Conservation (phyloP, 2,113 vertebrate genomes). For the Pachypanchax playfairii region DNA sequence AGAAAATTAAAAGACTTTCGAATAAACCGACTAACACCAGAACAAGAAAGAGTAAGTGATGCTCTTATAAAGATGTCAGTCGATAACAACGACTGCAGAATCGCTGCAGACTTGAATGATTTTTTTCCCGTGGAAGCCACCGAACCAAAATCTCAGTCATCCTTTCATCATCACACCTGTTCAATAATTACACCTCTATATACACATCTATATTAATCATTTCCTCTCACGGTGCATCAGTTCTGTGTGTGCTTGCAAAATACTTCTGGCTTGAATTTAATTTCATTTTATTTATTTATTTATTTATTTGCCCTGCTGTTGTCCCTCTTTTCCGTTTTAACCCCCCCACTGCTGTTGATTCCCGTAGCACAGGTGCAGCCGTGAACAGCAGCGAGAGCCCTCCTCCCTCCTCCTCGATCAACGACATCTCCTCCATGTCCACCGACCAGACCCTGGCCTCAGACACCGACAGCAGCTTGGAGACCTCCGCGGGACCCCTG, state of each 20-base stretch:
- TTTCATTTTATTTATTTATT: neutral
- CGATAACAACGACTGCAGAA: neutral
- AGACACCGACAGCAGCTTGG: slow-evolving; percentile 99
- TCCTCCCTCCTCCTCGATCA: slow-evolving; percentile 97
- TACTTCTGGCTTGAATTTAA: neutral
- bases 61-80: slow-evolving; percentile 2
- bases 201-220: neutral
- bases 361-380: slow-evolving; percentile 99
- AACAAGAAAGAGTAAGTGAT: neutral
- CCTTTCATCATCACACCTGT: slow-evolving; percentile 24
- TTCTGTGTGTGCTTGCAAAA: slow-evolving; percentile 17
- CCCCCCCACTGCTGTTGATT: slow-evolving; percentile 91
- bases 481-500: slow-evolving; percentile 97
- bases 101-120: slow-evolving; percentile 1
- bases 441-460: slow-evolving; percentile 99
- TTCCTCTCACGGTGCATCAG: neutral
- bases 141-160: slow-evolving; percentile 38
- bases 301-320: slow-evolving; percentile 4
- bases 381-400: slow-evolving; percentile 99
- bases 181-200: slow-evolving; percentile 24
- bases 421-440: slow-evolving; percentile 99
- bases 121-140: slow-evolving; percentile 25
- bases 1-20: neutral
- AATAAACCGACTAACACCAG: neutral
- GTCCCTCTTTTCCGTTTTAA: slow-evolving; percentile 84